Conservation (phyloP, 1,140 invertebrate species). For the Yoshiicerus persimilis region DNA sequence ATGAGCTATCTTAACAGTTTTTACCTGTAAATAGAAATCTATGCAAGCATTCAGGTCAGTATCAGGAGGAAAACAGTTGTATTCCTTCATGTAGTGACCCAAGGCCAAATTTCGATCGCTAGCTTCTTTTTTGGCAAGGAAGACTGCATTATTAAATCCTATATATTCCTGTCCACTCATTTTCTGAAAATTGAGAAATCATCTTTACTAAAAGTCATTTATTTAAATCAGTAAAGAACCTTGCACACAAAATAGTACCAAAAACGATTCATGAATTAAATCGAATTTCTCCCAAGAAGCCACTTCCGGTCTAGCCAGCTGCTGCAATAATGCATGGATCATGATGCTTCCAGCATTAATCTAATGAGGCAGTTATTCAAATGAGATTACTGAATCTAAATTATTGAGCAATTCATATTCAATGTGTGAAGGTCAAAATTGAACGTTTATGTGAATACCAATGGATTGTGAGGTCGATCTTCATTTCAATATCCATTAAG, state of each 20-base stretch:
- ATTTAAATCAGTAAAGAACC: neutral
- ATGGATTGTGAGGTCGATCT: conserved; percentile 98
- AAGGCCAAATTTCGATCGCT: conserved; percentile 96
- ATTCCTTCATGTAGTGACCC: conserved; percentile 95
- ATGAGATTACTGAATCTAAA: neutral
- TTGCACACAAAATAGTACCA: conserved; percentile 53
- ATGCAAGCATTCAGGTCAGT: conserved; percentile 86
- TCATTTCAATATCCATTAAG: neutral
- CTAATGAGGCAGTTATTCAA: neutral
- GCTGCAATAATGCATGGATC: conserved; percentile 82
- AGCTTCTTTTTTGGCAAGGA: conserved; percentile 84
- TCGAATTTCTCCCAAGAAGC: conserved; percentile 85
- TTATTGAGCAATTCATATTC: neutral
- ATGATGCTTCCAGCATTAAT: conserved; percentile 90
- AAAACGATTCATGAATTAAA: conserved; percentile 74
- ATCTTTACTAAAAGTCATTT: neutral
- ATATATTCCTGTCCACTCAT: conserved; percentile 87
- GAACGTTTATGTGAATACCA: conserved; percentile 66
- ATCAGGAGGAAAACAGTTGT: conserved; percentile 90
- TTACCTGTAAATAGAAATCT: conserved; percentile 96
- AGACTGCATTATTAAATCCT: conserved; percentile 94
- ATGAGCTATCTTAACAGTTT: neutral
- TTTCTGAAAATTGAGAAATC: conserved; percentile 57
- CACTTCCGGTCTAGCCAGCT: conserved; percentile 80
- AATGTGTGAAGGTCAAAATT: neutral